Evolutionary conservation across 2,797 vertebrate species (phyloP).

Genomic region (Xenops minutus): DNA sequence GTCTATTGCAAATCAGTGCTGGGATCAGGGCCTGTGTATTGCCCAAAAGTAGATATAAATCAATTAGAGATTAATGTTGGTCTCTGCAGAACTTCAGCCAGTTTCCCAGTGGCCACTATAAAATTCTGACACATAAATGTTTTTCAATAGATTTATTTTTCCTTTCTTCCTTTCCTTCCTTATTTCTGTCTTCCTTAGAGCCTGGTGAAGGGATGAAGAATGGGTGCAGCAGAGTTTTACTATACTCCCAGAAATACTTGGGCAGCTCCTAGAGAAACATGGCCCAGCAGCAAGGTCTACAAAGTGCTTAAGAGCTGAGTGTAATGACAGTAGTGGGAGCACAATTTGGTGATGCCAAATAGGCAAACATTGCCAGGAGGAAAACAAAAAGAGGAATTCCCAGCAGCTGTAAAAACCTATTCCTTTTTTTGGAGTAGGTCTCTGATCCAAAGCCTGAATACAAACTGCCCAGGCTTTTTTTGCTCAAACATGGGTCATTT

Average conservation of each 20-base stretch:
- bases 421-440: background rate
- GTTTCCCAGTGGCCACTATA: background rate
- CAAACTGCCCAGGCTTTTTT: background rate
- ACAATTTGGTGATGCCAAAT: background rate
- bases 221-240: background rate
- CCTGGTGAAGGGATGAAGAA: background rate
- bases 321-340: background rate
- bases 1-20: background rate
- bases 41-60: background rate
- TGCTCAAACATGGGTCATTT: background rate
- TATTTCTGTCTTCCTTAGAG: background rate
- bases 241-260: background rate
- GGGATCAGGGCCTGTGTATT: background rate
- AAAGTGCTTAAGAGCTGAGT: background rate
- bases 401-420: background rate
- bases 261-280: background rate
- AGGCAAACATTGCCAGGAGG: background rate
- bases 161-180: background rate
- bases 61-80: background rate
- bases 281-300: background rate
- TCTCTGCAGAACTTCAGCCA: background rate
- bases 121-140: background rate
- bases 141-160: background rate
- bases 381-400: background rate
- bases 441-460: background rate